Conservation (phyloP, 2,113 vertebrate species). For the Engystomops pustulosus region DNA sequence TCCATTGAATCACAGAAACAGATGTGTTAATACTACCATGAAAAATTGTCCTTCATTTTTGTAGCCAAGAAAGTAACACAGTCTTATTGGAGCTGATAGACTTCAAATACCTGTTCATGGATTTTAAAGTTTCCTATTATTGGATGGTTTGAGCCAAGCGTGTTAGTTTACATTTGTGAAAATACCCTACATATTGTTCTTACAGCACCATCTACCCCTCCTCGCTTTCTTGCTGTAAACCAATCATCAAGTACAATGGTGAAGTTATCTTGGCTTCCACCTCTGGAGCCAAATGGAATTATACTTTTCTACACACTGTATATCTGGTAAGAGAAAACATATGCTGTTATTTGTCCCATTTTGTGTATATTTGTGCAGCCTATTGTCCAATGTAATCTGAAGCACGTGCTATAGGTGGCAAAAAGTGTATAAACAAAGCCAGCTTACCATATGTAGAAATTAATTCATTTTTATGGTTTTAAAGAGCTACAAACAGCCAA, state of each 20-base stretch:
- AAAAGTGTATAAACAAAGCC: no score
- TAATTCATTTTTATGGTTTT: no score
- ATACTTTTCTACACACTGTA: conserved; percentile 91
- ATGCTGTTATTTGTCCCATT: background rate
- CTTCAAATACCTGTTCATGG: conserved; percentile 45
- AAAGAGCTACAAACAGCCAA: no score
- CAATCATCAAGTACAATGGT: conserved; percentile 90
- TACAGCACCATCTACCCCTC: conserved; percentile 90
- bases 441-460: no score
- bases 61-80: conserved; percentile 72
- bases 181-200: conserved; percentile 42
- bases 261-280: conserved; percentile 92
- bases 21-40: conserved; percentile 78
- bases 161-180: background rate
- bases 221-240: conserved; percentile 81
- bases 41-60: conserved; percentile 75
- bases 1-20: conserved; percentile 80
- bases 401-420: no score
- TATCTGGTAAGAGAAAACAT: conserved; percentile 85
- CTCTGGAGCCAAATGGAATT: conserved; percentile 89
- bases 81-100: conserved; percentile 60
- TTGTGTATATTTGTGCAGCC: background rate
- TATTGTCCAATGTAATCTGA: background rate
- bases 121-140: conserved; percentile 61
- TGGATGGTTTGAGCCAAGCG: conserved; percentile 23